Conservation (phyloP, 2,888 invertebrate species). For the Archips xylosteana region DNA sequence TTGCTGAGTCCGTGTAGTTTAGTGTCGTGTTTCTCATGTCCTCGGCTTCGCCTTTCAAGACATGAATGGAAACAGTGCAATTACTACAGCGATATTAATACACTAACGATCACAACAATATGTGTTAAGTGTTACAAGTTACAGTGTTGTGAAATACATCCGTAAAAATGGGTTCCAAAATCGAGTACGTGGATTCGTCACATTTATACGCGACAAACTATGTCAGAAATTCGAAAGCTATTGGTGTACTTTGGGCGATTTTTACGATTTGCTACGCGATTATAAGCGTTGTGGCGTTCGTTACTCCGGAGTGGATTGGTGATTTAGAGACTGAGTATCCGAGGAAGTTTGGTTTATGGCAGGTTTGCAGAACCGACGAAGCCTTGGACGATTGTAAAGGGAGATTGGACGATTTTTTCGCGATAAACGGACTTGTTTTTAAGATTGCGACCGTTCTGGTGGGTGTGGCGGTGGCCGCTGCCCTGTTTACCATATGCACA, state of each 20-base stretch:
- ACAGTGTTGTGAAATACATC: constrained; percentile 58
- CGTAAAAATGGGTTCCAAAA: constrained; percentile 93
- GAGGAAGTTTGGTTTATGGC: constrained; percentile 97
- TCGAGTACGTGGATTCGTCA: constrained; percentile 96
- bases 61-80: constrained; percentile 61
- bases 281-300: constrained; percentile 97
- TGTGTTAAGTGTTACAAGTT: constrained; percentile 52
- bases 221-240: constrained; percentile 96
- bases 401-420: constrained; percentile 92
- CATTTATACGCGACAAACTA: constrained; percentile 96
- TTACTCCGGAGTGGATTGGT: constrained; percentile 97
- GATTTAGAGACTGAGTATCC: constrained; percentile 94
- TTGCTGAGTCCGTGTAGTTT: constrained; percentile 56
- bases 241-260: constrained; percentile 98
- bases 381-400: constrained; percentile 94
- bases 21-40: constrained; percentile 75
- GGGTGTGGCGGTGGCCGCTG: constrained; percentile 93
- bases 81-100: constrained; percentile 51
- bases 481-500: constrained; percentile 94
- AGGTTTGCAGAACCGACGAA: constrained; percentile 92
- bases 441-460: constrained; percentile 95
- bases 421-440: constrained; percentile 93
- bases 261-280: constrained; percentile 99
- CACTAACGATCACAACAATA: constrained; percentile 52
- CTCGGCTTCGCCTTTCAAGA: constrained; percentile 67